Conservation (phyloP, 2,113 vertebrate species). For the Vimba vimba region DNA sequence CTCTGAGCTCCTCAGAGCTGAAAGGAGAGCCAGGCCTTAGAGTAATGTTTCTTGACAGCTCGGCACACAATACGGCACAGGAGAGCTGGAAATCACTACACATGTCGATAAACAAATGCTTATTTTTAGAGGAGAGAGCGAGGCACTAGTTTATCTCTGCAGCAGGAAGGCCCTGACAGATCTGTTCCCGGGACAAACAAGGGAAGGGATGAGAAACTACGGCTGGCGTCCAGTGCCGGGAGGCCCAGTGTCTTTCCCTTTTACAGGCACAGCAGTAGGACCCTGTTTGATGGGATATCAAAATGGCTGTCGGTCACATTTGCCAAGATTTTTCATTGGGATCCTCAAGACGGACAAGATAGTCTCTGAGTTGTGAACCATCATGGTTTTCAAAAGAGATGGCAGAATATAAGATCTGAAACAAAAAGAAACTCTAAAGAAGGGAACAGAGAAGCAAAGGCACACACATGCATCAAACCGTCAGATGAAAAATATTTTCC, state of each 20-base stretch:
- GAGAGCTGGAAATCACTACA: constrained; percentile 62
- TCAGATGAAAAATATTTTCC: constrained; percentile 71
- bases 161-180: constrained; percentile 61
- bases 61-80: constrained; percentile 60
- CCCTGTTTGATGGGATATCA: constrained; percentile 65
- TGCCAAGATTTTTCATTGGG: constrained; percentile 51
- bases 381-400: constrained; percentile 54
- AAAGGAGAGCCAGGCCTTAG: constrained; percentile 56
- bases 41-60: constrained; percentile 67
- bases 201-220: constrained; percentile 42
- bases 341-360: constrained; percentile 56
- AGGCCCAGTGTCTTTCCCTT: not conserved
- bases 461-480: constrained; percentile 64
- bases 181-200: constrained; percentile 60
- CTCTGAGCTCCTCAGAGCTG: constrained; percentile 28
- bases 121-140: constrained; percentile 64
- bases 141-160: constrained; percentile 63
- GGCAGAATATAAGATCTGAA: constrained; percentile 55
- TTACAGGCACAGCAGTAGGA: constrained; percentile 18
- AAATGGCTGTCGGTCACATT: constrained; percentile 52
- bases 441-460: constrained; percentile 46
- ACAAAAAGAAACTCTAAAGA: constrained; percentile 50
- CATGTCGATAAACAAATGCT: constrained; percentile 68
- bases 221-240: constrained; percentile 6
- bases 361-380: constrained; percentile 65